These are phyloP conservation scores for Sthenelais limicola DNA, from an alignment of 2,888 invertebrate species.

Conservation along the genomic window DNA sequence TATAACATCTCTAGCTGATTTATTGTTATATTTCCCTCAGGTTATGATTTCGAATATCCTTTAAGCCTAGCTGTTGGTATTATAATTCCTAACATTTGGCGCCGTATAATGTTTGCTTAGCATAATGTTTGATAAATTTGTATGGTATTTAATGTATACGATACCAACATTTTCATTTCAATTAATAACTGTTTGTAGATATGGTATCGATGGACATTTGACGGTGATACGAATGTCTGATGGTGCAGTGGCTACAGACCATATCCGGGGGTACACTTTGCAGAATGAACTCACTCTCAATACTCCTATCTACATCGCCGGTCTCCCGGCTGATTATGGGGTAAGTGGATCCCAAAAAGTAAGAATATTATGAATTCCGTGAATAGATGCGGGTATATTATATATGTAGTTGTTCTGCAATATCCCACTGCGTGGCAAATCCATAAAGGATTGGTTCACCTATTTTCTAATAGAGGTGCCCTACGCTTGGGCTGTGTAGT, in stretches of 20 bases:
- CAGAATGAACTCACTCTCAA: conserved; percentile 44
- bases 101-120: too few relatives aligned
- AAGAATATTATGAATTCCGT: too few relatives aligned
- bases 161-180: neutral
- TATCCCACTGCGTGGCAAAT: too few relatives aligned
- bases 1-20: neutral
- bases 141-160: too few relatives aligned
- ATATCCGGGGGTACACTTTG: conserved; percentile 3
- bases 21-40: neutral
- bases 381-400: too few relatives aligned
- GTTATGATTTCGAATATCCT: neutral
- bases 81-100: too few relatives aligned
- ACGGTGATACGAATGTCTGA: conserved; percentile 54
- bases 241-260: conserved; percentile 50
- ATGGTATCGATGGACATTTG: conserved; percentile 53
- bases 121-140: too few relatives aligned
- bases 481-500: too few relatives aligned
- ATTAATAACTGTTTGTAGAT: conserved; percentile 46
- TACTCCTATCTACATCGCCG: conserved; percentile 52
- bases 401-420: too few relatives aligned
- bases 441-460: too few relatives aligned
- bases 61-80: neutral
- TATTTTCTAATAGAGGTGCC: too few relatives aligned
- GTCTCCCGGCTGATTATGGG: conserved; percentile 47
- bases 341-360: conserved; percentile 43